Evolutionary conservation across 2,888 invertebrate species (phyloP).

Genomic region (Acrobasis repandana): DNA sequence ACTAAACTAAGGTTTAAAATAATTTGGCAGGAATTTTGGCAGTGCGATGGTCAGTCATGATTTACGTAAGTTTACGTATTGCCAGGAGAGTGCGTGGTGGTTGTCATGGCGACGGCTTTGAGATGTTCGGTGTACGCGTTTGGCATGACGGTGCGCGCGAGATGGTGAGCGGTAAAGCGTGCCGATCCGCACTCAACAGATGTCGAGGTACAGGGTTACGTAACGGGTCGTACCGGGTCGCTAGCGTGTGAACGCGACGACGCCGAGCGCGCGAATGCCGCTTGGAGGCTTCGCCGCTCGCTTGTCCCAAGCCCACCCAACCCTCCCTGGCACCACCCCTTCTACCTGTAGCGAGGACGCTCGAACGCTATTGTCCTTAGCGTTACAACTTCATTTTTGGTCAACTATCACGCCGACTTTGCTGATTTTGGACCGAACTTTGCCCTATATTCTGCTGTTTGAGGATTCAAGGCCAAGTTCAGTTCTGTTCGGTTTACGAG

Average conservation of each 20-base stretch:
- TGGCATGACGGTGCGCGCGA: conserved; percentile 64
- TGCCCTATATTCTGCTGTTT: not conserved
- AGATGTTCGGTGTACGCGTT: conserved; percentile 45
- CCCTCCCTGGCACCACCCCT: conserved; percentile 37
- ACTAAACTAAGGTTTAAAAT: conserved; percentile 48
- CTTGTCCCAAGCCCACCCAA: conserved; percentile 33
- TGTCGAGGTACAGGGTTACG: conserved; percentile 69
- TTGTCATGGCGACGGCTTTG: conserved; percentile 52
- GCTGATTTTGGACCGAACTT: conserved; percentile 14
- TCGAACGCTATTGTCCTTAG: conserved; percentile 41
- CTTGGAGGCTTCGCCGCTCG: conserved; percentile 49
- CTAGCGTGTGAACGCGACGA: conserved; percentile 60
- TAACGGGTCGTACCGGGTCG: conserved; percentile 63
- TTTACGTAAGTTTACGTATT: conserved; percentile 47
- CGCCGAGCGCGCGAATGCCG: conserved; percentile 70
- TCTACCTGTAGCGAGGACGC: conserved; percentile 42
- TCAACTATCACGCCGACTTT: conserved; percentile 32
- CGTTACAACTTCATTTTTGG: conserved; percentile 44
- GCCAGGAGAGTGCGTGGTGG: conserved; percentile 51
- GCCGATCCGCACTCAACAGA: conserved; percentile 69
- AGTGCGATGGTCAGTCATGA: conserved; percentile 52
- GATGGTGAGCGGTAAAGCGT: conserved; percentile 62
- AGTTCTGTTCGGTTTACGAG: conserved; percentile 39
- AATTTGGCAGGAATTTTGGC: conserved; percentile 60
- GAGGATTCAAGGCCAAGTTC: too few species aligned